phyloP scores from a whole-genome alignment of 2,888 invertebrate genomes.

The Tiliacea aurago region DNA sequence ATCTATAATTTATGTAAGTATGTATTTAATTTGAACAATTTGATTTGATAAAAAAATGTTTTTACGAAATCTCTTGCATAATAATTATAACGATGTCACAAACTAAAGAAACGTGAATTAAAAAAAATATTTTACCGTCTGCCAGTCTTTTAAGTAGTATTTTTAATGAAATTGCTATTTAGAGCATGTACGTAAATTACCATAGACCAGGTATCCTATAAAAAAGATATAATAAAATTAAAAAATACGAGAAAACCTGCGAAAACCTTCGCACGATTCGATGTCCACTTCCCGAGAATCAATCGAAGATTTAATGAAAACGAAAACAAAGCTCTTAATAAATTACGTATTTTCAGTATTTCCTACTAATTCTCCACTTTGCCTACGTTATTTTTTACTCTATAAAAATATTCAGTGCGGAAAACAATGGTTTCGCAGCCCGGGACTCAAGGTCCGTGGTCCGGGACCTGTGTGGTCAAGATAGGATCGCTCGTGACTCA shows the following conservation, averaged over 20 bases:
- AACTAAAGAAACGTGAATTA: neutral
- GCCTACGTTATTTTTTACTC: neutral
- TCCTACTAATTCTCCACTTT: neutral
- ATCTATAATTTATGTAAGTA: no score
- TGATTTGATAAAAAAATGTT: no score
- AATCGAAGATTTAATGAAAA: neutral
- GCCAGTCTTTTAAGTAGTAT: neutral
- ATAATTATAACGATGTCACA: neutral
- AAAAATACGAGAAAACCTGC: accelerated
- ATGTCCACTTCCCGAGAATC: neutral
- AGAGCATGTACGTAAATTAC: neutral
- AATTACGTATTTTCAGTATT: neutral
- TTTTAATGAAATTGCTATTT: neutral
- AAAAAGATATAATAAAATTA: neutral
- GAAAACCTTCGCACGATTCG: neutral
- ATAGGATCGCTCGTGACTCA: constrained; percentile 85
- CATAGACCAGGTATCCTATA: no score
- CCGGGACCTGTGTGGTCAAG: constrained; percentile 69
- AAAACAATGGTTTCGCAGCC: constrained; percentile 62
- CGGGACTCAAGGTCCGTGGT: constrained; percentile 61
- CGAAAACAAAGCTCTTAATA: neutral
- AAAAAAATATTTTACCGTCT: neutral
- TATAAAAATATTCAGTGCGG: constrained; percentile 43
- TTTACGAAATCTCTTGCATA: no score
- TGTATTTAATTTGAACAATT: no score